Base-by-base conservation (phyloP, 2,797 vertebrate genomes). In the Tokudaia tokunoshimensis region DNA sequence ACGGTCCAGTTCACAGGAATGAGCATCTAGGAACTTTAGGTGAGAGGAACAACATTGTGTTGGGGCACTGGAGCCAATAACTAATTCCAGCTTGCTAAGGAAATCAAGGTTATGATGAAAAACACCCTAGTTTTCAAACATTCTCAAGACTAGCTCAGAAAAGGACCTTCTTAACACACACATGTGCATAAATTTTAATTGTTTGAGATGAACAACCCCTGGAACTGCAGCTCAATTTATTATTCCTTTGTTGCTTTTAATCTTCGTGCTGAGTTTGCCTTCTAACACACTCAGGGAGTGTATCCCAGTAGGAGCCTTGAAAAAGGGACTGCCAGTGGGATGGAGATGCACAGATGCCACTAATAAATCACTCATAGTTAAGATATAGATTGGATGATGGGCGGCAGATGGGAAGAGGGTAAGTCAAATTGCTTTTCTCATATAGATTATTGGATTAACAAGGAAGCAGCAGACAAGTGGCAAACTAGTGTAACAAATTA, bases 371-470 rank as follows among this genome's bases (percentile, higher is more conserved):
- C 98, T 97, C 97, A 98, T 98, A 98, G 98, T 98, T 99, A 99
- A 98, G 98, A 98, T 99, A 99, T 98, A 98, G 98, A 98, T 98
- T 98, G 98, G 98, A 98, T 99, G 98, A 99, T 98, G 98, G 98
- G 98, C 61, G 44, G 98, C 98, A 99, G 98, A 99, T 99, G 98
- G 98, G 98, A 98, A 98, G 97, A 97, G 98, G 98, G 98, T 98
- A 99, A 93, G 95, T 98, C 98, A 98, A 99, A 99, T 99, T 99
- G 98, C 98, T 98, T 99, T 98, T 98, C 98, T 99, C 98, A 98
- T 99, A 98, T 99, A 99, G 98, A 98, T 99, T 99, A 99, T 99
- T 98, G 98, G 98, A 99, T 99, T 99, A 99, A 98, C 98, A 98
- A 98, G 98, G 98, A 99, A 98, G 98, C 98, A 98, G 98, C 92